Percentiles rank a stretch among this genome's conserved stretches.
phyloP scores from a whole-genome alignment of 2,888 invertebrate species.

The Drosophila mimetica region DNA sequence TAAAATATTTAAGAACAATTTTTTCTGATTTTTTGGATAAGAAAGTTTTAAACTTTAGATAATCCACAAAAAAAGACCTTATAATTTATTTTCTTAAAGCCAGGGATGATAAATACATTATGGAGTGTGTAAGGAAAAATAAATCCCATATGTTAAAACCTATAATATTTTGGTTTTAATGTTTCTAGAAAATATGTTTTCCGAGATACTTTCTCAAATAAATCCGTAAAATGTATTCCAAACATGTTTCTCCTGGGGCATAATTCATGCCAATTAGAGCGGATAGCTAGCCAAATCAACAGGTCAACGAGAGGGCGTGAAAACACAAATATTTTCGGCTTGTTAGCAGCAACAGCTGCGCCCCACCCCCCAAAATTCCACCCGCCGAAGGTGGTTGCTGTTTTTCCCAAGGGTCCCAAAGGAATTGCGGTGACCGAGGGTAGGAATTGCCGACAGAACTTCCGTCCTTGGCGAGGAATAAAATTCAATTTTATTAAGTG shows the following conservation, averaged over 20 bases:
- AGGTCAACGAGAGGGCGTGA: conserved; percentile 61
- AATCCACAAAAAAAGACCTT: no score
- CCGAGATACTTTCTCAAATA: neutral
- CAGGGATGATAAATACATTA: no score
- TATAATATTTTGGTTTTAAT: no score
- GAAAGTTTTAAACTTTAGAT: no score
- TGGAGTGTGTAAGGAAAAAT: no score
- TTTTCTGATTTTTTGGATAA: no score
- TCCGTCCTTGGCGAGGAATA: conserved; percentile 3
- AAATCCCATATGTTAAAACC: no score
- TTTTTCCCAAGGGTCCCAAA: conserved; percentile 72
- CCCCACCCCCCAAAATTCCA: conserved; percentile 8
- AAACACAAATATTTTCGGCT: conserved; percentile 81
- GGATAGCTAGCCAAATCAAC: conserved; percentile 33
- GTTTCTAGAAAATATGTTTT: neutral
- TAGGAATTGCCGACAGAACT: conserved; percentile 46
- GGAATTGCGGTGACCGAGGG: conserved; percentile 53
- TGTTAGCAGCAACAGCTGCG: conserved; percentile 66
- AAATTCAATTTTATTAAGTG: conserved; percentile 83
- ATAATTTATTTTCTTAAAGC: no score
- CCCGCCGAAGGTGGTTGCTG: conserved; percentile 31
- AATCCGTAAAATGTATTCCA: neutral
- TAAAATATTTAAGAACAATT: no score
- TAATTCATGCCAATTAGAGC: conserved; percentile 72
- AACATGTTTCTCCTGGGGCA: conserved; percentile 15